These are phyloP conservation scores for Podargus strigoides DNA, from an alignment of 2,797 vertebrate species.

Conservation along the genomic window DNA sequence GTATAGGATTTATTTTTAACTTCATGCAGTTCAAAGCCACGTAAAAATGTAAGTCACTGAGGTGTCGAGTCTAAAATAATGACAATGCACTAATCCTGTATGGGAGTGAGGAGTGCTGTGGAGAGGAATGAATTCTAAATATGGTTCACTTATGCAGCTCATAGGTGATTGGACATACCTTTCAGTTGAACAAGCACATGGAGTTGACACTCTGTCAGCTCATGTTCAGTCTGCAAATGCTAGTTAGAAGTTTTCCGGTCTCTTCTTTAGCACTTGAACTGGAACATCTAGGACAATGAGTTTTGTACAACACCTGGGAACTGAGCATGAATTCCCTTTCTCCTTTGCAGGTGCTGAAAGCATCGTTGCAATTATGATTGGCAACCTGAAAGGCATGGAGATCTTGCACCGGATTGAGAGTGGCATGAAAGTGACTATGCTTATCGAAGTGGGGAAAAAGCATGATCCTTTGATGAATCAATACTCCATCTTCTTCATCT, in stretches of 20 bases:
- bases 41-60: not conserved
- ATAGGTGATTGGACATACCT: not conserved
- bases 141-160: not conserved
- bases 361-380: conserved; percentile 88
- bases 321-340: not conserved
- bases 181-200: not conserved
- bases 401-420: conserved; percentile 71
- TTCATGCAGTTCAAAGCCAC: not conserved
- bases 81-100: not conserved
- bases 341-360: conserved; percentile 71
- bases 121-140: not conserved
- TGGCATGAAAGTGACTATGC: conserved; percentile 80
- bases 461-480: conserved; percentile 82
- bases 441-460: conserved; percentile 79
- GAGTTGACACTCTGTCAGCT: not conserved
- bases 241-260: not conserved
- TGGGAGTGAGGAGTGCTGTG: not conserved
- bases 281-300: not conserved
- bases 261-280: not conserved
- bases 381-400: conserved; percentile 82
- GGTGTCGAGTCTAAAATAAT: not conserved
- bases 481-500: conserved; percentile 91
- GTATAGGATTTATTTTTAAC: not conserved
- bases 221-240: not conserved
- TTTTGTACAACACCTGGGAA: not conserved